A percentile compares a stretch with the other conserved stretches of the same genome.
Conservation (phyloP, 2,797 vertebrate genomes). For the Cynopterus sphinx region DNA sequence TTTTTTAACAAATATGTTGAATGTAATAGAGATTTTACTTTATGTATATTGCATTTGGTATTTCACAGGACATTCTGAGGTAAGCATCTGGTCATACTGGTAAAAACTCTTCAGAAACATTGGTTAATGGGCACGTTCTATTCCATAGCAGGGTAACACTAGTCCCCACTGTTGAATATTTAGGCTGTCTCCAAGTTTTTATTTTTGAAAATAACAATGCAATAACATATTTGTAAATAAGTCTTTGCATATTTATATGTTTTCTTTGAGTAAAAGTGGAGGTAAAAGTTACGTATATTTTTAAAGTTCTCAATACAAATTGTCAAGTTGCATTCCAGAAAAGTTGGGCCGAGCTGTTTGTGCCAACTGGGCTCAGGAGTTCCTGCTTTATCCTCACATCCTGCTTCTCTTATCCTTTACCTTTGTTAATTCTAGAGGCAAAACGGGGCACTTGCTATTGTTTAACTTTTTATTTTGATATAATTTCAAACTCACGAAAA, state of each 20-base stretch:
- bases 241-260: background rate
- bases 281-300: background rate
- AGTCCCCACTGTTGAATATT: background rate
- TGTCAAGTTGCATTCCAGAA: background rate
- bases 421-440: background rate
- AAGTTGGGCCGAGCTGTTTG: background rate
- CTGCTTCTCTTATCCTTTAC: background rate
- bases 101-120: background rate
- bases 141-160: background rate
- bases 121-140: background rate
- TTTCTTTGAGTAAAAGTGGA: background rate
- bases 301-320: background rate
- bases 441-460: background rate
- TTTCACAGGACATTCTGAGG: background rate
- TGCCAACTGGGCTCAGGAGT: background rate
- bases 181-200: background rate
- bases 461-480: background rate
- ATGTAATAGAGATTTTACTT: background rate
- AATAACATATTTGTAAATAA: background rate
- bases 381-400: background rate
- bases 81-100: background rate
- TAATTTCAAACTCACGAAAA: conserved; percentile 1
- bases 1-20: background rate
- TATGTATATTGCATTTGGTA: background rate
- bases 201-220: background rate